Evolutionary conservation across 2,113 vertebrate genomes (phyloP), one percentile per base, ranked within the genome.

Genomic region (Indicator maculatus): DNA sequence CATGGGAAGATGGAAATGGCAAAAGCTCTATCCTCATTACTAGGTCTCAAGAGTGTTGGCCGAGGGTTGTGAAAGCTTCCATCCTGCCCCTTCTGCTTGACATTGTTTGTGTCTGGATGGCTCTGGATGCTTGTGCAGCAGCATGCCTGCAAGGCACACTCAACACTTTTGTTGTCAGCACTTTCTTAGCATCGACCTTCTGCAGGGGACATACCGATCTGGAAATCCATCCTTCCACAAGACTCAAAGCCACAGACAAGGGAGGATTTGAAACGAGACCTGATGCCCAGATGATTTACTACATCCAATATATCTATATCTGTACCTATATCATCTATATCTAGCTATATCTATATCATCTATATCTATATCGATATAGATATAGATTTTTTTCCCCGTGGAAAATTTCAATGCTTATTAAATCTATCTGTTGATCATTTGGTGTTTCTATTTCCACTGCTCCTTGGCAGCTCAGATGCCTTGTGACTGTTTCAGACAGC

Each of bases 401-500:
- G 52, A 82, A 39, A 80, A 76, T 70, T 30, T 94, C 69, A 73
- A 12, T 71, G 26, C 28, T 79, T 83, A 78, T 91, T 90, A 93
- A 95, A 94, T 84, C 55, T 47, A 69, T 89, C 78, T 97, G 69
- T 76, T 83, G 64, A 93, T 92, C 78, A 90, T 23, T n/a, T 88
- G 84, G 24, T 50, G 58, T 53, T 89, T 94, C 93, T 96, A 71
- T 59, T 97, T 88, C 66, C 53, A 75, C 73, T 90, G 23, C 66
- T 95, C 55, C 92, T 96, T 96, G 84, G 88, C 92, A 95, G 73
- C 50, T 93, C 86, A 31, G 38, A 74, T 50, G n/a, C 74, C 69
- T 71, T 95, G 83, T 95, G 88, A 91, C 70, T 67, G 80, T 75
- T 93, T 88, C 94, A 96, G 97, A 91, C 82, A 95, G 83, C 81